Evolutionary conservation across 1,140 invertebrate genomes (phyloP).

Genomic region (Sinella curviseta): DNA sequence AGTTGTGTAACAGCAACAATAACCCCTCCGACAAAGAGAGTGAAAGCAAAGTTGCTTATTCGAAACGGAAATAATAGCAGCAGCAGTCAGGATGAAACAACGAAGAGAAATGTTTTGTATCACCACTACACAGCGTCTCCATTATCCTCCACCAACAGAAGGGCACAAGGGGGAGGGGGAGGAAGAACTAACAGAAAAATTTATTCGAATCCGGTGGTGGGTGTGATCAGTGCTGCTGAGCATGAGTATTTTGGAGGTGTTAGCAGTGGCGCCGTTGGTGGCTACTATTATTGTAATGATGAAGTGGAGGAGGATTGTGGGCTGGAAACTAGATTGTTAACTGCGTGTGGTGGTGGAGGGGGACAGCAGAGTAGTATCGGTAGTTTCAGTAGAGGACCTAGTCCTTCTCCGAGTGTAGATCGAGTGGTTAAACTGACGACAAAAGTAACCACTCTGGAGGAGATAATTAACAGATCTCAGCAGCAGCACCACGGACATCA

Average conservation of each 20-base stretch:
- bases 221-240: not conserved
- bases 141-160: not conserved
- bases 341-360: not conserved
- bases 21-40: not conserved
- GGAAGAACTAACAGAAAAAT: not conserved
- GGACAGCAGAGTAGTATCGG: not conserved
- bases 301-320: not conserved
- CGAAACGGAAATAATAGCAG: constrained; percentile 3
- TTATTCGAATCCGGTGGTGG: not conserved
- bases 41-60: constrained; percentile 9
- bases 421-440: constrained; percentile 25
- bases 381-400: not conserved
- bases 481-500: not conserved
- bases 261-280: not conserved
- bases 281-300: not conserved
- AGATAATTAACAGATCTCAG: constrained; percentile 42
- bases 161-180: not conserved
- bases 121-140: not conserved
- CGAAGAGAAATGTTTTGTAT: not conserved
- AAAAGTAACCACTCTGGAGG: constrained; percentile 48
- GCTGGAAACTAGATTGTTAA: not conserved
- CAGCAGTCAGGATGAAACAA: not conserved
- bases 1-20: not conserved
- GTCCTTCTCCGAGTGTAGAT: not conserved
- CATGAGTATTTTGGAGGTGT: not conserved